Base-by-base conservation (phyloP, 1,140 invertebrate genomes). In the Scaptomyza hsui region DNA sequence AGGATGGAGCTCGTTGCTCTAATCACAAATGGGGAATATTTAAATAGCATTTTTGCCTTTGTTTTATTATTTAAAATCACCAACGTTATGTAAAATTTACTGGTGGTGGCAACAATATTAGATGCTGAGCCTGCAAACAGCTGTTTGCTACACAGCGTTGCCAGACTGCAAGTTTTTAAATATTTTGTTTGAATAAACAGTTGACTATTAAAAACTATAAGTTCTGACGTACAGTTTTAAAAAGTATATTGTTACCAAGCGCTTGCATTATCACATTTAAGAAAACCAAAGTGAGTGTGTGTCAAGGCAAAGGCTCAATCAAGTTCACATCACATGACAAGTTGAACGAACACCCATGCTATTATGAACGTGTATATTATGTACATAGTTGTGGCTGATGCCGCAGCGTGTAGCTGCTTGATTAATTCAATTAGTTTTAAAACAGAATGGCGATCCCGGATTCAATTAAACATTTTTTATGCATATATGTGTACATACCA, bases 381-480 rank as follows among this genome's bases (percentile, higher is more conserved):
- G 4, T n/a, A 37, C 32, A 37, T 32, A 35, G 35, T 53, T 39
- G 16, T 41, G 15, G 41, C 48, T 60, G 48, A 13, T 39, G 51
- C 41, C 29, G 21, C 47, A 29, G 6, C 26, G 32, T 37, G 32
- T n/a, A 12, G 2, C 9, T 69, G 60, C 56, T 72, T 85, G 77
- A 85, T 85, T 88, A 71, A 81, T 71, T 88, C 73, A 85, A 85
- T 85, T 86, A 86, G 77, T 52, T 18, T 26, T 18, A 62, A 56
- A 62, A 82, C 71, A 74, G 62, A 67, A 68, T 80, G 63, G 70
- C 77, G 81, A 86, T 81, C 81, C 81, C 32, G 32, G 32, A 37
- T 12, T 37, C 32, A 37, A 37, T 37, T 37, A 37, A 37, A 37
- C 32, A 37, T 37, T 9, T 29, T 21, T 21, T 21, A 39, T 59